These are phyloP conservation scores for Hylomyscus alleni DNA, from an alignment of 2,797 vertebrate species.

Conservation along the genomic window DNA sequence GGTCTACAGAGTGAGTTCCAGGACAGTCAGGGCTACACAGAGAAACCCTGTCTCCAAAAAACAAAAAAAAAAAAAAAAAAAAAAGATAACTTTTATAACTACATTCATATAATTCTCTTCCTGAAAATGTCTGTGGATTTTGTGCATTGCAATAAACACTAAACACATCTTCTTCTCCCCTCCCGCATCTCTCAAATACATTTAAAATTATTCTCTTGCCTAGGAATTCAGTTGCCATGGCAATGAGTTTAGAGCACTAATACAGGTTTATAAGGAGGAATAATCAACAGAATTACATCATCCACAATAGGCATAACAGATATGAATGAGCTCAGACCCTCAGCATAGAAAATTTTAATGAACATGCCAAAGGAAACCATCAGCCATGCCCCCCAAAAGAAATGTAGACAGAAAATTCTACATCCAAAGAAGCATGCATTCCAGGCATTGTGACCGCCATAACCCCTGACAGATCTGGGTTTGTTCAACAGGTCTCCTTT, in stretches of 20 bases:
- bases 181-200: not conserved
- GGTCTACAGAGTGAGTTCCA: too few species aligned
- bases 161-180: not conserved
- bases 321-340: slow-evolving; percentile 3
- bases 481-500: not conserved
- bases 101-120: slow-evolving; percentile 25
- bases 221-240: not conserved
- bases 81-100: slow-evolving; percentile 44
- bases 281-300: slow-evolving; percentile 49
- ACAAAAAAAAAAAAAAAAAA: too few species aligned
- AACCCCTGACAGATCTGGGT: not conserved
- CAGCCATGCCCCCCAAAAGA: not conserved
- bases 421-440: slow-evolving; percentile 11
- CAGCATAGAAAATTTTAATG: not conserved
- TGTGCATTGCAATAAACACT: slow-evolving; percentile 44
- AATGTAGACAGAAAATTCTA: slow-evolving; percentile 13
- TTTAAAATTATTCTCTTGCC: slow-evolving; percentile 55
- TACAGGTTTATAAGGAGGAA: slow-evolving; percentile 19
- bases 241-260: slow-evolving; percentile 50
- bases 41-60: too few species aligned
- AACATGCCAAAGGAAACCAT: not conserved
- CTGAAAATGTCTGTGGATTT: slow-evolving; percentile 21
- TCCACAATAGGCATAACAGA: not conserved
- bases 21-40: too few species aligned
- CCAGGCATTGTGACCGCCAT: not conserved